Evolutionary conservation across 2,797 vertebrate genomes (phyloP), one percentile per base, ranked within the genome.

Genomic region (Heterohyrax brucei): DNA sequence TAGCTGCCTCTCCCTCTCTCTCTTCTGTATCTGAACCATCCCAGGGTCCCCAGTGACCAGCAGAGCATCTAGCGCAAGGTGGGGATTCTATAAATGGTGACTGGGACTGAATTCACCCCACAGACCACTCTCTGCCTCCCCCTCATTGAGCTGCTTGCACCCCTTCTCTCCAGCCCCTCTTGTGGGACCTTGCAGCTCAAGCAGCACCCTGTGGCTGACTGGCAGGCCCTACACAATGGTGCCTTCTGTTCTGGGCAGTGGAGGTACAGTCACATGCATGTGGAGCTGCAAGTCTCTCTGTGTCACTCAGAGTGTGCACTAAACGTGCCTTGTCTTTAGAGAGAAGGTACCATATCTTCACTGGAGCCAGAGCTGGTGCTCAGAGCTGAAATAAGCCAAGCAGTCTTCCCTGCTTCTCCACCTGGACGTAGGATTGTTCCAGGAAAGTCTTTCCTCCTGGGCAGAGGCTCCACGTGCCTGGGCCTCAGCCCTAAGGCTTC

Each of bases 391-490:
- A 91, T 83, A 92, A 94, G 64, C 7, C 81, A 95, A 88, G 92
- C 94, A 96, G 91, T 64, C 28, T 95, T 96, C 81, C 76, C 75
- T 68, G 81, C 48, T 89, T 93, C 84, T 95, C 82, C 85, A 96
- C 79, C 96, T 77, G 90, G 91, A 94, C 89, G 87, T 56, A 95
- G 87, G 94, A 92, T 77, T 68, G 83, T 94, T 95, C 96, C 87
- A 94, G 75, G 78, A 75, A 96, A 96, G 75, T 56, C 18, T 18
- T 97, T 93, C 33, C 39, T 96, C 68, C 85, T 56, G 64, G 93
- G 56, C 44, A 93, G 89, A 95, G 56, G 22, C 48, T 96, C 59
- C 22, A 10, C 48, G 50, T 59, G 53, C 93, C 81, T 77, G 56
- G 62, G 39, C 50, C 28, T 85, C 44, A 28, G 48, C 21, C 39